phyloP scores from a whole-genome alignment of 2,888 invertebrate genomes.

The Dendrolimus houi region DNA sequence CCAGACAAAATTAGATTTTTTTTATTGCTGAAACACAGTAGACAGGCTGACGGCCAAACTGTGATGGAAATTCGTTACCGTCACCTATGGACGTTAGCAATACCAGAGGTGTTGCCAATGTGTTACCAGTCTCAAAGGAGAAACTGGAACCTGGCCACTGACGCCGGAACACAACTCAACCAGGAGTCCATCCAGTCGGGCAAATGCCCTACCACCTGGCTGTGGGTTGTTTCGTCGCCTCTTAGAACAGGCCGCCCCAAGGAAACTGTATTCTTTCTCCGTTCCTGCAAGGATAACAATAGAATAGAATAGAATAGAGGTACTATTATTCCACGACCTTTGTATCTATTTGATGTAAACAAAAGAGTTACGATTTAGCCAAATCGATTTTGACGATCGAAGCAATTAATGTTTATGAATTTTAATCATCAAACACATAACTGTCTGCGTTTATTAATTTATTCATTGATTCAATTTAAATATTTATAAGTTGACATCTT shows the following conservation, averaged over 20 bases:
- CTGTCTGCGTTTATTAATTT: background rate
- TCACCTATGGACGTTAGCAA: background rate
- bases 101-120: background rate
- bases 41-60: background rate
- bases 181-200: background rate
- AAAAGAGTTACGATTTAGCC: slow-evolving; percentile 2
- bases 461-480: slow-evolving; percentile 3
- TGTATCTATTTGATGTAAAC: background rate
- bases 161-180: background rate
- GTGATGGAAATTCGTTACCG: background rate
- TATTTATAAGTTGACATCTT: background rate
- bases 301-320: too few species aligned
- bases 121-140: background rate
- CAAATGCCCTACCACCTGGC: background rate
- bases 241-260: background rate
- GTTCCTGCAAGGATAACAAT: background rate
- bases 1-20: too few species aligned
- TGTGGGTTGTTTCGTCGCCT: background rate
- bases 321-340: too few species aligned
- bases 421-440: too few species aligned
- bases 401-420: too few species aligned
- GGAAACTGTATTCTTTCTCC: background rate
- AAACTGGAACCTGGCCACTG: background rate
- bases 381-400: background rate
- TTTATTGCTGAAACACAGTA: background rate